phyloP scores from a whole-genome alignment of 1,140 invertebrate species.

The Camponotus pennsylvanicus region DNA sequence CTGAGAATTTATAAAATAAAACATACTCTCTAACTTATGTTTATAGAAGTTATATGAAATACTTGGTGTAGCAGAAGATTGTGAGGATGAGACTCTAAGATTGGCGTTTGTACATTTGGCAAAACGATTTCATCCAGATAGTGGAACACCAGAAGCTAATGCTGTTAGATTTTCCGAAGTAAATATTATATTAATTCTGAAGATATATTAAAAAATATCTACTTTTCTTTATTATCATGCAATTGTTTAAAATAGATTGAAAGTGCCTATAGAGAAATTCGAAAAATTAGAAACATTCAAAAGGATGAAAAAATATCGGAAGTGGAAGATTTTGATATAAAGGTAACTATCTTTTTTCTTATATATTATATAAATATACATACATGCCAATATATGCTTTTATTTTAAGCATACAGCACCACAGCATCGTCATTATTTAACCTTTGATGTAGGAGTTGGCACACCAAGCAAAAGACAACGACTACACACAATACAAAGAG shows the following conservation, averaged over 20 bases:
- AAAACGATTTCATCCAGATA: conserved; percentile 94
- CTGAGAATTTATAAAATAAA: background rate
- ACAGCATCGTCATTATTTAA: conserved; percentile 95
- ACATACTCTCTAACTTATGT: background rate
- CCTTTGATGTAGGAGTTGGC: conserved; percentile 92
- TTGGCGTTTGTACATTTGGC: conserved; percentile 91
- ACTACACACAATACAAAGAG: conserved; percentile 90
- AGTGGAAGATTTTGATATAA: conserved; percentile 86
- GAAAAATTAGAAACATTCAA: conserved; percentile 80
- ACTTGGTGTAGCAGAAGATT: conserved; percentile 89
- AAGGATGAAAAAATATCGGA: conserved; percentile 85
- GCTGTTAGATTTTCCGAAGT: conserved; percentile 91
- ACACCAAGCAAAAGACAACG: conserved; percentile 92
- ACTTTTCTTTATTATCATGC: background rate
- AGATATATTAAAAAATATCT: background rate
- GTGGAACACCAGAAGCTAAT: conserved; percentile 89
- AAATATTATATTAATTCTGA: background rate
- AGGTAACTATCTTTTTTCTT: conserved; percentile 76
- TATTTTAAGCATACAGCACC: conserved; percentile 92
- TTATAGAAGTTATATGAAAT: conserved; percentile 89
- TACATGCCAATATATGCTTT: conserved; percentile 22
- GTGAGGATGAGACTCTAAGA: conserved; percentile 91
- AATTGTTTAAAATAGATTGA: conserved; percentile 83
- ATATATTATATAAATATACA: background rate
- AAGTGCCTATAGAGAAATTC: conserved; percentile 86